Percentiles rank a stretch among this genome's conserved stretches.
phyloP scores from a whole-genome alignment of 2,113 vertebrate genomes.

The Myrmophylax atrothorax region DNA sequence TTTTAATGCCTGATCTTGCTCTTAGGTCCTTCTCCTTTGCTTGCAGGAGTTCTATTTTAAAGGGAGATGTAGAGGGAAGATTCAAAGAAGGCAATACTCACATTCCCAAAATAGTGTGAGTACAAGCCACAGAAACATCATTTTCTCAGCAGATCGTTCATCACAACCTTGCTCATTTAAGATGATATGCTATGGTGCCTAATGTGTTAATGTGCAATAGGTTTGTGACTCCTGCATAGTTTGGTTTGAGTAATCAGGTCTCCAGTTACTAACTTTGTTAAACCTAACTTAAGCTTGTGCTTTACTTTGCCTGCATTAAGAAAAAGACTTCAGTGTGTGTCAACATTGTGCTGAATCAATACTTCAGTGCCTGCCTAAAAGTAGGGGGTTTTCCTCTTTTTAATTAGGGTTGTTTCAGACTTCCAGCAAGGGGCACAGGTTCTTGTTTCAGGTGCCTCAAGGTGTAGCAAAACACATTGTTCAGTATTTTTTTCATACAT shows the following conservation, averaged over 20 bases:
- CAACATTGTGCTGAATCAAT: neutral
- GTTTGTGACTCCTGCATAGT: neutral
- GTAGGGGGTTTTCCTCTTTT: accelerated
- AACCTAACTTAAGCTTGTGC: neutral
- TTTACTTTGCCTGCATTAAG: neutral
- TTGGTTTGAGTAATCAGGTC: neutral
- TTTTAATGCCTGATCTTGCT: neutral
- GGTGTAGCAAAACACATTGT: neutral
- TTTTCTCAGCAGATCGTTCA: neutral
- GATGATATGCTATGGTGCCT: neutral
- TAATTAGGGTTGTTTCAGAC: neutral
- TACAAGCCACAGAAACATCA: neutral
- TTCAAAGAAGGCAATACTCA: neutral
- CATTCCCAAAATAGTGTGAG: neutral
- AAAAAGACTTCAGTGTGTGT: neutral
- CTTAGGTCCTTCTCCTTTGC: neutral
- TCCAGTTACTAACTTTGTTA: neutral
- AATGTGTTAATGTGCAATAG: neutral
- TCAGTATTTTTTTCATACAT: neutral
- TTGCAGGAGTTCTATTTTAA: neutral
- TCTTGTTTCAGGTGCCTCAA: neutral
- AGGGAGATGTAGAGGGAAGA: neutral
- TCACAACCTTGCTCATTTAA: neutral
- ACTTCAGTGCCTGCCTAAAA: neutral
- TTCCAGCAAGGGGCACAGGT: neutral